These are phyloP conservation scores for Encarsia formosa DNA, from an alignment of 2,888 invertebrate genomes.

Conservation along the genomic window DNA sequence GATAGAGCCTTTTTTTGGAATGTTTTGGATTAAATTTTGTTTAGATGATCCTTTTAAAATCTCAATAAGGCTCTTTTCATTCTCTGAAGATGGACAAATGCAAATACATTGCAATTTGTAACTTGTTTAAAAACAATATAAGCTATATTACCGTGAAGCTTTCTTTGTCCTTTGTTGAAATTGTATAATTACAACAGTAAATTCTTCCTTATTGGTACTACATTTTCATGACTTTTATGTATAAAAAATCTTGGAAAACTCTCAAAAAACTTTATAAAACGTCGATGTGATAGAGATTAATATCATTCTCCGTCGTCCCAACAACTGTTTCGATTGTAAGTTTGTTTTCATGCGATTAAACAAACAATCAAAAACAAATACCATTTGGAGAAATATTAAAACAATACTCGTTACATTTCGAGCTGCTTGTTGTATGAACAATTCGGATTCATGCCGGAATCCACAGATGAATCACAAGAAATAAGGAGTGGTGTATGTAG, in stretches of 20 bases:
- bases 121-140: slow-evolving; percentile 39
- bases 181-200: slow-evolving; percentile 14
- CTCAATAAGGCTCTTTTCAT: slow-evolving; percentile 25
- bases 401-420: slow-evolving; percentile 6
- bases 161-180: slow-evolving; percentile 4
- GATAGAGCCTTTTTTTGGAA: slow-evolving; percentile 40
- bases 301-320: too few species aligned
- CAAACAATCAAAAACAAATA: slow-evolving; percentile 1
- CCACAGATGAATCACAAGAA: slow-evolving; percentile 68
- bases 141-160: slow-evolving; percentile 41
- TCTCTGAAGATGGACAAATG: slow-evolving; percentile 23
- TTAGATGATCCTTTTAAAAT: too few species aligned
- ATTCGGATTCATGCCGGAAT: slow-evolving; percentile 1
- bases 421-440: slow-evolving; percentile 11
- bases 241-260: slow-evolving; percentile 27
- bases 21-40: slow-evolving; percentile 44
- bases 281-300: slow-evolving; percentile 22
- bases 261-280: slow-evolving; percentile 25
- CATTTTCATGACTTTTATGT: slow-evolving; percentile 12
- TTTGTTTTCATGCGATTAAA: not conserved
- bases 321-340: not conserved
- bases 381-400: slow-evolving; percentile 11
- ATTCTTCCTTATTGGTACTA: slow-evolving; percentile 9
- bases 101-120: slow-evolving; percentile 39
- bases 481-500: slow-evolving; percentile 90